phyloP scores from a whole-genome alignment of 2,888 invertebrate genomes.

The Eristalis tenax region DNA sequence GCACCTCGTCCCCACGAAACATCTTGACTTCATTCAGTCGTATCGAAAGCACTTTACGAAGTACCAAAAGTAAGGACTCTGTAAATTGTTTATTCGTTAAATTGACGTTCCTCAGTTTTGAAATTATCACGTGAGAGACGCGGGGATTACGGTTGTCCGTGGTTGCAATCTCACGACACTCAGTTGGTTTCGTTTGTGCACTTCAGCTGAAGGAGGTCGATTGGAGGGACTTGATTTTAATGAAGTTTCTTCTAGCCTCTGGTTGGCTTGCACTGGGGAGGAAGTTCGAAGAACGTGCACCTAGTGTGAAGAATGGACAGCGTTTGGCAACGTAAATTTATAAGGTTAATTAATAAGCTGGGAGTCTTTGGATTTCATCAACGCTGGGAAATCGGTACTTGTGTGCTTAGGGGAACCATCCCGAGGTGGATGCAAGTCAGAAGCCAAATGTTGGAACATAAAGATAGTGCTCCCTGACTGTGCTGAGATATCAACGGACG shows the following conservation, averaged over 20 bases:
- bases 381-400: no score
- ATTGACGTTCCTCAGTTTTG: slow-evolving; percentile 35
- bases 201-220: background rate
- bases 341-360: no score
- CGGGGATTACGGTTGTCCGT: background rate
- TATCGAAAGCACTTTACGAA: background rate
- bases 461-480: no score
- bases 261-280: no score
- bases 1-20: background rate
- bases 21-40: background rate
- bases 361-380: no score
- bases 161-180: background rate
- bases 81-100: slow-evolving; percentile 64
- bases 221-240: background rate
- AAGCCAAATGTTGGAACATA: no score
- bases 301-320: no score
- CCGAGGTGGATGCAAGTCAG: no score
- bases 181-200: background rate
- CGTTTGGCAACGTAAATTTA: no score
- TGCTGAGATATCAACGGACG: no score
- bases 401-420: no score
- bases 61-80: slow-evolving; percentile 2
- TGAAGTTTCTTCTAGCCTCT: background rate
- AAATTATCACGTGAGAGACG: slow-evolving; percentile 15
- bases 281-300: no score